These are phyloP conservation scores for Volucella inanis DNA, from an alignment of 2,888 invertebrate species.

Conservation along the genomic window DNA sequence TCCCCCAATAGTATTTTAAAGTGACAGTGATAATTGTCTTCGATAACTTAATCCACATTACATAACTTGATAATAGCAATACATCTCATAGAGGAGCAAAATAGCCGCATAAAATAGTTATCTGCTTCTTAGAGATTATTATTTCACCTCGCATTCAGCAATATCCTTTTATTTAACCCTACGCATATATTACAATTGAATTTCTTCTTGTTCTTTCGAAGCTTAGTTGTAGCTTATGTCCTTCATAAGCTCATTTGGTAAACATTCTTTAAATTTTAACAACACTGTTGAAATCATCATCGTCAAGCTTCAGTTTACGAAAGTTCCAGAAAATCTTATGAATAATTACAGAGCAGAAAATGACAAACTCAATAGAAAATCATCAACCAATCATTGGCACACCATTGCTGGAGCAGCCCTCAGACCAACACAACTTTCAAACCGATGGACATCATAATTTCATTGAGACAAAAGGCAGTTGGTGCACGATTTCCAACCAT, in stretches of 20 bases:
- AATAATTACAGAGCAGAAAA: constrained; percentile 16
- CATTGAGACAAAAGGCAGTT: constrained; percentile 18
- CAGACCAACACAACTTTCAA: constrained; percentile 29
- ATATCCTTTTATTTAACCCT: no score
- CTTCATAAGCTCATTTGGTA: not conserved
- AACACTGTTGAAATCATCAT: not conserved
- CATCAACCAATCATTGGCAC: constrained; percentile 19
- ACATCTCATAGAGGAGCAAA: no score
- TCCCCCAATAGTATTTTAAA: no score
- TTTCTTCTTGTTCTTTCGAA: no score
- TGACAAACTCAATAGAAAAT: constrained; percentile 7
- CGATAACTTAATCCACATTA: no score
- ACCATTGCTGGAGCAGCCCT: constrained; percentile 6
- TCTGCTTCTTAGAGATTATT: no score
- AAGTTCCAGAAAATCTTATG: constrained; percentile 8
- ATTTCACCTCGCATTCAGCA: no score
- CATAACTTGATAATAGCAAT: no score
- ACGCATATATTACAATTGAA: no score
- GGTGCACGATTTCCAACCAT: constrained; percentile 16
- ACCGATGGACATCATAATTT: constrained; percentile 33
- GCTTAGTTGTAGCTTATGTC: no score
- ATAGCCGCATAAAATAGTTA: no score
- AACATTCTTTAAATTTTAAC: not conserved
- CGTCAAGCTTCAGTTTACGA: constrained; percentile 5
- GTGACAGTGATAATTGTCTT: no score